These are phyloP conservation scores for Cebidichthys violaceus DNA, from an alignment of 2,113 vertebrate genomes.

Conservation along the genomic window DNA sequence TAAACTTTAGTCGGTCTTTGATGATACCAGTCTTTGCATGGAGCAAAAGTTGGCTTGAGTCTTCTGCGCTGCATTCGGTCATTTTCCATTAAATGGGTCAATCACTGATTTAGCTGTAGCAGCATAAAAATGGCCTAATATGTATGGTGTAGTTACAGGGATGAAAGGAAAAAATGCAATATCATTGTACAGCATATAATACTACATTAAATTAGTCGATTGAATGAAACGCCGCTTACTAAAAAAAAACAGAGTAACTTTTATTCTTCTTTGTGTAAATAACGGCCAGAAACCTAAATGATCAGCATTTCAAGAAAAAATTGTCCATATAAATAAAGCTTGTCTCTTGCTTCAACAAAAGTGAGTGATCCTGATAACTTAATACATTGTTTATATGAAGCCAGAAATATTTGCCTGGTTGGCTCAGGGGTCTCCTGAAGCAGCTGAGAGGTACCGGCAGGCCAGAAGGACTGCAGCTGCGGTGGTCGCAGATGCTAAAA, in stretches of 20 bases:
- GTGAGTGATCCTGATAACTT: not conserved
- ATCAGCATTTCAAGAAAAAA: not conserved
- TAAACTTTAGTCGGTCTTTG: conserved; percentile 73
- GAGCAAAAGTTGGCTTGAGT: conserved; percentile 42
- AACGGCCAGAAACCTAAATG: not conserved
- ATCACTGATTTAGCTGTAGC: conserved; percentile 5
- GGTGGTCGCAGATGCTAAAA: too few relatives aligned
- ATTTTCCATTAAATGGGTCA: conserved; percentile 46
- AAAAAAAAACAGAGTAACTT: not conserved
- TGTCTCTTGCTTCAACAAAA: not conserved
- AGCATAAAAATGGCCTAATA: not conserved
- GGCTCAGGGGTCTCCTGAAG: too few relatives aligned
- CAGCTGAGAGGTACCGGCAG: too few relatives aligned
- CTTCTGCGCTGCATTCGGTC: conserved; percentile 15
- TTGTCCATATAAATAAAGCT: not conserved
- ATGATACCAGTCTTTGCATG: conserved; percentile 56
- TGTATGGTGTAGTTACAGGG: not conserved
- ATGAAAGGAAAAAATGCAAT: not conserved
- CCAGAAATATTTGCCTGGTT: not conserved
- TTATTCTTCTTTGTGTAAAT: not conserved
- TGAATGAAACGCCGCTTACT: not conserved
- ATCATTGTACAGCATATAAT: not conserved
- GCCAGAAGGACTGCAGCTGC: too few relatives aligned
- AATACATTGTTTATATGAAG: not conserved
- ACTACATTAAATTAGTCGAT: not conserved